Percentiles rank a stretch among this genome's conserved stretches.
These are phyloP conservation scores for Phyllotis vaccarum DNA, from an alignment of 2,797 vertebrate species.

Conservation along the genomic window DNA sequence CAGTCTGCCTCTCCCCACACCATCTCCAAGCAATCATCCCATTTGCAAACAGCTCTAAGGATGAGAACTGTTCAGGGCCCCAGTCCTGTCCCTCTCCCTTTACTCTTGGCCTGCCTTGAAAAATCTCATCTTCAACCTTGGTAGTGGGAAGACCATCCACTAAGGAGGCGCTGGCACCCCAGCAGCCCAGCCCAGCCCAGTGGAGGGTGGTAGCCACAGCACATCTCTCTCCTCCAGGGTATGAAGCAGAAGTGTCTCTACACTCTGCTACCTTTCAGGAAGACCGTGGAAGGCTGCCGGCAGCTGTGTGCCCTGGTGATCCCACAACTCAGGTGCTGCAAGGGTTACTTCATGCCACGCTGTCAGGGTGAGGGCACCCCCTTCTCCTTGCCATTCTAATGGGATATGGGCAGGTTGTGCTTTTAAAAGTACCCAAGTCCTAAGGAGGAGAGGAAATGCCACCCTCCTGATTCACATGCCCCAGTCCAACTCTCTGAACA, in stretches of 20 bases:
- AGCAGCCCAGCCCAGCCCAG: neutral
- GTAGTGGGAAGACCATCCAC: neutral
- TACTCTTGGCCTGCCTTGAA: neutral
- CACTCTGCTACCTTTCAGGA: neutral
- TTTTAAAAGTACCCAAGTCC: neutral
- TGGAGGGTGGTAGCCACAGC: too few species aligned
- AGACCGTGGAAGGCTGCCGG: conserved; percentile 88
- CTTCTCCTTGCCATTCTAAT: neutral
- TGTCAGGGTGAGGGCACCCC: conserved; percentile 91
- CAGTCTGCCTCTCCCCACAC: neutral
- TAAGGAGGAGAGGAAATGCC: fast-evolving
- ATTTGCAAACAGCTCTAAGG: neutral
- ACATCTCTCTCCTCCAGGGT: conserved; percentile 78
- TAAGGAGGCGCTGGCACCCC: neutral
- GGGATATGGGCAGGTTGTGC: neutral
- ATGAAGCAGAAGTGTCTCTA: conserved; percentile 82
- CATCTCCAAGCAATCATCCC: neutral
- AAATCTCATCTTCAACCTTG: neutral
- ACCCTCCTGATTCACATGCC: neutral
- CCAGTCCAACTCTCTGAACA: neutral
- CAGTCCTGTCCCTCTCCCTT: neutral
- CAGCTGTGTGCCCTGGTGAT: conserved; percentile 89
- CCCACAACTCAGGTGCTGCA: conserved; percentile 92
- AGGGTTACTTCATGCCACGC: conserved; percentile 93
- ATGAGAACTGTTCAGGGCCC: neutral